Evolutionary conservation across 2,113 vertebrate genomes (phyloP).

Genomic region (Notothenia rossii): DNA sequence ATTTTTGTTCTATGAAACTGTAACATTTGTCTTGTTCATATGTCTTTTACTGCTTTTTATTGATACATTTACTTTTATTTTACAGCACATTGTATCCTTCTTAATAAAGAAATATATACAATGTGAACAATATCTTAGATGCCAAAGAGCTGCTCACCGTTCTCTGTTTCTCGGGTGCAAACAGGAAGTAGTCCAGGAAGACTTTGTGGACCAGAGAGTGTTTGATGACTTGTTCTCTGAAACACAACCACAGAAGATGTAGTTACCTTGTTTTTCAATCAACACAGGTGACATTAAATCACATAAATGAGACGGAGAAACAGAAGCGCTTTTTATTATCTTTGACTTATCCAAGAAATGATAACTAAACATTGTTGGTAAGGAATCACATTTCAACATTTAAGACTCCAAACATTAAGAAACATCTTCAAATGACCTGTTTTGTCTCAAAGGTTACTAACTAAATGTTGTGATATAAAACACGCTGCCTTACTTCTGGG

Average conservation of each 20-base stretch:
- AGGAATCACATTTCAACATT: too few species aligned
- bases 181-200: constrained; percentile 93
- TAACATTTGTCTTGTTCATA: not conserved
- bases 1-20: not conserved
- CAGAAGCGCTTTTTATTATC: not conserved
- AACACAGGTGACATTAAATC: not conserved
- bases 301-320: not conserved
- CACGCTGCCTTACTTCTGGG: constrained; percentile 89
- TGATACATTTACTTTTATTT: not conserved
- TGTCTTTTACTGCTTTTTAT: not conserved
- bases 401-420: too few species aligned
- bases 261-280: not conserved
- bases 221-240: constrained; percentile 96
- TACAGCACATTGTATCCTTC: not conserved
- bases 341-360: too few species aligned
- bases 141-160: constrained; percentile 83
- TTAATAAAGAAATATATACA: too few species aligned
- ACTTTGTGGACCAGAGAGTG: constrained; percentile 98
- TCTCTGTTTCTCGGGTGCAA: constrained; percentile 87
- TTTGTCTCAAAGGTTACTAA: too few species aligned
- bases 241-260: not conserved
- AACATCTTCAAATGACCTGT: too few species aligned
- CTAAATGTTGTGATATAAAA: too few species aligned
- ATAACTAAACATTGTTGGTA: too few species aligned
- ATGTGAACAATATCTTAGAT: too few species aligned